phyloP scores from a whole-genome alignment of 2,113 vertebrate species.

The Sander lucioperca region DNA sequence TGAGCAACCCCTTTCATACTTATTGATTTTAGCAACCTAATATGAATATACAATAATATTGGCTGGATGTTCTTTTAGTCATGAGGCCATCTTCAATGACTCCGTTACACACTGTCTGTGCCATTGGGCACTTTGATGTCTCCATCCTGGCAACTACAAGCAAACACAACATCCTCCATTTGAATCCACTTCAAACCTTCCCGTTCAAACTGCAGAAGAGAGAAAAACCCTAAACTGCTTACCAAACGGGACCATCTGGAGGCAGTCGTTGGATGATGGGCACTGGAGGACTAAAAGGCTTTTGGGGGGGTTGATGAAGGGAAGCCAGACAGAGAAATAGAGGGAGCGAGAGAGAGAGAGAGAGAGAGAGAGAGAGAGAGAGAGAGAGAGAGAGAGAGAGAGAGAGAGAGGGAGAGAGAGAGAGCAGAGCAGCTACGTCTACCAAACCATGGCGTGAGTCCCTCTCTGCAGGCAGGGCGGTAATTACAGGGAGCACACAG shows the following conservation, averaged over 20 bases:
- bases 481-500: constrained; percentile 83
- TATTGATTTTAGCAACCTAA: background rate
- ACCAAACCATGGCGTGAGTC: constrained; percentile 68
- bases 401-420: constrained; percentile 23
- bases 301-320: constrained; percentile 42
- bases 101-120: constrained; percentile 8
- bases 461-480: constrained; percentile 54
- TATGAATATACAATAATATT: background rate
- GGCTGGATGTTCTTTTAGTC: background rate
- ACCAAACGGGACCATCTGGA: constrained; percentile 80
- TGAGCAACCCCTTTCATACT: background rate
- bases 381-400: constrained; percentile 28
- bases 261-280: constrained; percentile 68
- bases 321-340: constrained; percentile 33
- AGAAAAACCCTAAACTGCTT: constrained; percentile 67
- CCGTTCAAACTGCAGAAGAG: constrained; percentile 48
- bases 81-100: constrained; percentile 16
- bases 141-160: constrained; percentile 60
- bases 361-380: constrained; percentile 22
- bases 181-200: constrained; percentile 67
- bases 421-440: constrained; percentile 33
- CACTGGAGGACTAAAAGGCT: constrained; percentile 62
- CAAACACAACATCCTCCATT: constrained; percentile 57
- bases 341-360: constrained; percentile 20
- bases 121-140: constrained; percentile 56